Percentiles rank a stretch among this genome's conserved stretches.
Evolutionary conservation across 2,797 vertebrate genomes (phyloP).

Genomic region (Odontamblyopus lacepedii): DNA sequence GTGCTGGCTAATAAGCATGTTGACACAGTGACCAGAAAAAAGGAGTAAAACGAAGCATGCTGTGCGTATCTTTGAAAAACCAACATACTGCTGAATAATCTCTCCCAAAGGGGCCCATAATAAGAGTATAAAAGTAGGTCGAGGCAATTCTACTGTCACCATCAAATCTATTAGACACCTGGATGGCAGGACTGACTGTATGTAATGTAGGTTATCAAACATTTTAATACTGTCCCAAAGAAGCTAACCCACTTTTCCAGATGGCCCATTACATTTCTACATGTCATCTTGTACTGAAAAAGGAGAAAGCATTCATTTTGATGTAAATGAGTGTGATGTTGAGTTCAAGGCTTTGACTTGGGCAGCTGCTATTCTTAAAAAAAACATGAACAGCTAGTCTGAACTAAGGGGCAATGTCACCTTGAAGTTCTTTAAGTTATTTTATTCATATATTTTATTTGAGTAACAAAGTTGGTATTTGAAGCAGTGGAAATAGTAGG

Average conservation of each 20-base stretch:
- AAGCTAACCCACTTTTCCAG: slow-evolving; percentile 61
- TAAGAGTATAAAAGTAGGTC: slow-evolving; percentile 55
- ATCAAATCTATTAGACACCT: slow-evolving; percentile 51
- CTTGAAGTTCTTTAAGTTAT: not conserved
- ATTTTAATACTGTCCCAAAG: slow-evolving; percentile 53
- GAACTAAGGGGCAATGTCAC: not conserved
- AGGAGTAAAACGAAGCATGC: slow-evolving; percentile 2
- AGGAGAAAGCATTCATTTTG: slow-evolving; percentile 3
- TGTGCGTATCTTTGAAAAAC: slow-evolving; percentile 20
- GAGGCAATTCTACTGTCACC: slow-evolving; percentile 39
- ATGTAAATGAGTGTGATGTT: slow-evolving; percentile 2
- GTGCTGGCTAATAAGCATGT: slow-evolving; percentile 1
- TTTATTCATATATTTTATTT: not conserved
- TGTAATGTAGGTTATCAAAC: slow-evolving; percentile 55
- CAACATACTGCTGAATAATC: slow-evolving; percentile 42
- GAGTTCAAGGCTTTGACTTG: slow-evolving; percentile 8
- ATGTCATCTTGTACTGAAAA: slow-evolving; percentile 17
- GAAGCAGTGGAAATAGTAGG: not conserved
- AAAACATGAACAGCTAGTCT: not conserved
- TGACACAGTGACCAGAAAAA: slow-evolving; percentile 9
- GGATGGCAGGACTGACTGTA: slow-evolving; percentile 37
- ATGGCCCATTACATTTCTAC: slow-evolving; percentile 42
- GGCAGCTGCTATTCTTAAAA: not conserved
- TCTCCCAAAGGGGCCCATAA: slow-evolving; percentile 26
- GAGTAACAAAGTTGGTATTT: not conserved